phyloP scores from a whole-genome alignment of 1,140 invertebrate genomes.

The Linepithema humile region DNA sequence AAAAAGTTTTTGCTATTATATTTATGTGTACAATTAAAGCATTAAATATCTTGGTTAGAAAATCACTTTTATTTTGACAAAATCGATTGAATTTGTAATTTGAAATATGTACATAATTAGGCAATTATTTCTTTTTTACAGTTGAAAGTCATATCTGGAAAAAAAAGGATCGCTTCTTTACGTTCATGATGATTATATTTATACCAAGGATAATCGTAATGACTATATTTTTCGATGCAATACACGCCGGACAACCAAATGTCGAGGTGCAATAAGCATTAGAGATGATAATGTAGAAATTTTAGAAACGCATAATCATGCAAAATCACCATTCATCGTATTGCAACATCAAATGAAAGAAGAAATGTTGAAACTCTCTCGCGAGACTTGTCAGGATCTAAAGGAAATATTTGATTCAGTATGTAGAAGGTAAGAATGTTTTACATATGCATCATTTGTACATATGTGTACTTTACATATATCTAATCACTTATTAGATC shows the following conservation, averaged over 20 bases:
- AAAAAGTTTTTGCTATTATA: too few relatives aligned
- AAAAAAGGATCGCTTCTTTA: background rate
- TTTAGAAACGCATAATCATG: constrained; percentile 15
- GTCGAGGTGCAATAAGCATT: background rate
- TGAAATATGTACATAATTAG: too few relatives aligned
- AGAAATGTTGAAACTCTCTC: background rate
- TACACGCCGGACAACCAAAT: background rate
- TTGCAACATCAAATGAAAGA: constrained; percentile 4
- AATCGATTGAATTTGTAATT: too few relatives aligned
- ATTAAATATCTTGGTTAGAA: too few relatives aligned
- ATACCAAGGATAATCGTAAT: background rate
- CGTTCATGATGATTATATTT: background rate
- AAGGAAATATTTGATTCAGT: constrained; percentile 25
- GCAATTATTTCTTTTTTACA: constrained; percentile 1
- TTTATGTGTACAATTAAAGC: too few relatives aligned
- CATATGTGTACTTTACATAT: background rate
- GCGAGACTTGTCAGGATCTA: background rate
- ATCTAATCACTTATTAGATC: background rate
- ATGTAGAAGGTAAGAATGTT: constrained; percentile 9
- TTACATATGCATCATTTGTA: too few relatives aligned
- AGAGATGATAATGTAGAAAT: background rate
- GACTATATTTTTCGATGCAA: constrained; percentile 15
- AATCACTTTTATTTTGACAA: too few relatives aligned
- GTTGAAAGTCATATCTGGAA: constrained; percentile 6
- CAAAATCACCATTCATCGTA: background rate